Evolutionary conservation across 2,797 vertebrate species (phyloP), one percentile per base, ranked within the genome.

Genomic region (Urophycis tenuis): DNA sequence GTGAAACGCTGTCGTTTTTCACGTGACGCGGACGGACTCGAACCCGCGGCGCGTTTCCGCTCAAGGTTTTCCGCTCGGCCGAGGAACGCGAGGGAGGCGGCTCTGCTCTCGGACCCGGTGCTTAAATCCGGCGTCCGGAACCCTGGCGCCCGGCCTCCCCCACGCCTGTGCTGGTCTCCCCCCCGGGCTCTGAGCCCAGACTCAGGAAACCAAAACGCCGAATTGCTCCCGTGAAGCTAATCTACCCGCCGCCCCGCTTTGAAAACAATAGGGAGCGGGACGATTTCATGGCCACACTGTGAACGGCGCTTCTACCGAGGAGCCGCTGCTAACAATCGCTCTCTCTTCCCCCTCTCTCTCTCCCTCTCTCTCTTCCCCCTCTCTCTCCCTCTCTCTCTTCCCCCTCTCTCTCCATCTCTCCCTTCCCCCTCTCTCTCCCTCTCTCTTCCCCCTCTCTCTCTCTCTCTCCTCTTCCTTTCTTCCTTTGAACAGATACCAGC

Each of bases 401-500:
- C 32, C n/a, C 77, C 85, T 81, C 78, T 79, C 83, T 72, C 11
- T n/a, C n/a, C n/a, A n/a, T 75, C 14, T 22, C 11, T 73, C n/a
- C 75, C 76, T 49, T 74, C 74, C 81, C 73, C 85, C 29, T 80
- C 86, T 77, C 85, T 79, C 32, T 82, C n/a, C 77, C 85, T 81
- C 78, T 79, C 83, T 72, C 11, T 75, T 11, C 19, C 11, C 72
- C n/a, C 75, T 77, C n/a, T 78, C 85, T 81, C 78, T 79, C 83
- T 72, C 11, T 75, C 14, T 22, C 11, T 73, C n/a, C 75, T 77
- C 64, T 74, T 75, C 81, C 73, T 86, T 31, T 80, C 86, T 77
- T 85, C 80, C 32, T 82, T 75, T 87, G 78, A 7, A 83, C 88
- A 96, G 96, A 91, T 96, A 94, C 83, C 78, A 83, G 82, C 84